phyloP scores from a whole-genome alignment of 1,140 invertebrate genomes.

The Neoseiulus cucumeris region DNA sequence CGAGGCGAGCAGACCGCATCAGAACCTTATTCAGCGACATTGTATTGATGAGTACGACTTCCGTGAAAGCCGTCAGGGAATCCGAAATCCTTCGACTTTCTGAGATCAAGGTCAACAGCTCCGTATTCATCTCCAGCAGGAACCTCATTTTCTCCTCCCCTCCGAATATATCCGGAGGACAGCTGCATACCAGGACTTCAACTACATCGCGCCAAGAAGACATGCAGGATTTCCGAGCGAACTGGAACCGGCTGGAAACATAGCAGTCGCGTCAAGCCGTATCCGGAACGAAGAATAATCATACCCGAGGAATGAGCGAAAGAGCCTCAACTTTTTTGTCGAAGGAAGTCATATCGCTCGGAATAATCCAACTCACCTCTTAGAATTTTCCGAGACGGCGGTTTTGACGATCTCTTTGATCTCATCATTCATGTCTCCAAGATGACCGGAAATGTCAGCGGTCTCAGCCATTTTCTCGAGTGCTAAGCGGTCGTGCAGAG shows the following conservation, averaged over 20 bases:
- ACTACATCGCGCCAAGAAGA: background rate
- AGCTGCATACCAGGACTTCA: background rate
- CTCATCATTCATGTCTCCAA: background rate
- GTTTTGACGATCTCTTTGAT: conserved; percentile 1
- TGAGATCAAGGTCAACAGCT: background rate
- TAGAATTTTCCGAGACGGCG: background rate
- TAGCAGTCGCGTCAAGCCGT: background rate
- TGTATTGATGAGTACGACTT: conserved; percentile 2
- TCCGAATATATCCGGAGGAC: background rate
- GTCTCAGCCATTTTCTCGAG: conserved; percentile 1
- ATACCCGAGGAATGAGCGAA: background rate
- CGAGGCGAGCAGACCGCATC: background rate
- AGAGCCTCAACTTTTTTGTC: background rate
- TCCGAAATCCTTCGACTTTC: background rate
- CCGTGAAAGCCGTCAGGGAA: background rate
- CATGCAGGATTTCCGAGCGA: background rate
- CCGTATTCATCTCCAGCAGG: background rate
- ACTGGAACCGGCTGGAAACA: background rate
- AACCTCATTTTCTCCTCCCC: conserved; percentile 5
- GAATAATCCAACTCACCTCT: background rate
- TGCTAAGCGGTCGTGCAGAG: background rate
- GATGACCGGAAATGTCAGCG: background rate
- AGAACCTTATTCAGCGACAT: background rate
- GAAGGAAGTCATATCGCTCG: background rate
- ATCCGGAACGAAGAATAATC: background rate